Conservation (phyloP, 2,113 vertebrate genomes). For the Rhagologus leucostigma region DNA sequence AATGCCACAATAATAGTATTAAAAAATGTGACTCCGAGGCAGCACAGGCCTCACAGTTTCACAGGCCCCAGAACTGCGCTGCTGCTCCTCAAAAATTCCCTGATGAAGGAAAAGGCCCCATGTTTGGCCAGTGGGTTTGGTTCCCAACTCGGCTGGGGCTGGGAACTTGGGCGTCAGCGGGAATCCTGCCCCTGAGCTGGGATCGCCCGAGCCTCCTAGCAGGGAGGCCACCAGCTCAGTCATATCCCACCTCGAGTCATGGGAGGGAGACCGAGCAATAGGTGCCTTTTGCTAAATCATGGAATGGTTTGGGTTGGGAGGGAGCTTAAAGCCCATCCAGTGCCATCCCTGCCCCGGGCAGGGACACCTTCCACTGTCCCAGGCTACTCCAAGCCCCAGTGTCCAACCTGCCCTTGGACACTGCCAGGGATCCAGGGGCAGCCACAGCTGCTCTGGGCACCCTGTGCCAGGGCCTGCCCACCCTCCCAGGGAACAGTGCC, state of each 20-base stretch:
- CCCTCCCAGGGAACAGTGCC: too few species aligned
- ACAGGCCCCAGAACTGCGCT: neutral
- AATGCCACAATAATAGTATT: neutral
- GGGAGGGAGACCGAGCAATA: neutral
- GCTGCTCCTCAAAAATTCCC: neutral
- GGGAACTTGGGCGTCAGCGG: too few species aligned
- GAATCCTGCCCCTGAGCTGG: accelerated
- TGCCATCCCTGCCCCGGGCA: neutral
- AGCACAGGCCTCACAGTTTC: neutral
- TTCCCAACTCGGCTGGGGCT: neutral
- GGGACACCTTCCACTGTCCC: neutral
- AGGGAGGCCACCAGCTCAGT: neutral
- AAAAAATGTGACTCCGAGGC: neutral
- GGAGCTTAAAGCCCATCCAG: neutral
- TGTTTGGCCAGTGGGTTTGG: neutral
- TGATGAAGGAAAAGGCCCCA: neutral
- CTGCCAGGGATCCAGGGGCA: neutral
- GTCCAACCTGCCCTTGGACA: neutral
- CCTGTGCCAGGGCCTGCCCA: too few species aligned
- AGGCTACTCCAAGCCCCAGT: neutral
- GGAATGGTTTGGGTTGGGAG: neutral
- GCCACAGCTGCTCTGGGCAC: neutral
- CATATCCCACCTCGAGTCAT: neutral
- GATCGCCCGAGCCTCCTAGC: too few species aligned
- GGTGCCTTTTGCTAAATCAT: neutral